Conservation (phyloP, 2,113 vertebrate genomes). For the Siniperca chuatsi region DNA sequence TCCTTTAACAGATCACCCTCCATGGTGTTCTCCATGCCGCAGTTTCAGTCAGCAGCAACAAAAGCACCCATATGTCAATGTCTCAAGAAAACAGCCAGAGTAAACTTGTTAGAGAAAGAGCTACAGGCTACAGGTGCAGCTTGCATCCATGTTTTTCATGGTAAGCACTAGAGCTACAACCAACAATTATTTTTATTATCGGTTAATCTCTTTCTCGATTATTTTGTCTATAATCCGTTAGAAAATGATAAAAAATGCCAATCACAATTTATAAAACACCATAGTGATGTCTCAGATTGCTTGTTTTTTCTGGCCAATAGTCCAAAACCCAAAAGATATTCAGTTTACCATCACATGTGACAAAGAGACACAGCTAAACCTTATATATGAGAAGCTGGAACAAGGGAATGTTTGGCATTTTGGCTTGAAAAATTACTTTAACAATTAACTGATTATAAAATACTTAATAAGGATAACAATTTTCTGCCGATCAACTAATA, state of each 20-base stretch:
- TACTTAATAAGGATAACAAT: too few species aligned
- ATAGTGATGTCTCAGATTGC: neutral
- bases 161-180: neutral
- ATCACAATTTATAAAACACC: neutral
- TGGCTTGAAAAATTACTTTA: too few species aligned
- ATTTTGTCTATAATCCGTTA: neutral
- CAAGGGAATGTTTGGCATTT: too few species aligned
- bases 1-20: neutral
- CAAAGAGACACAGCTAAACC: neutral
- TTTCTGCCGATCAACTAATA: too few species aligned
- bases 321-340: neutral
- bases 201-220: neutral
- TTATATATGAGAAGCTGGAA: neutral
- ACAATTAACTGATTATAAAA: too few species aligned
- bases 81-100: neutral
- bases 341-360: neutral
- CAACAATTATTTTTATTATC: neutral
- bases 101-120: neutral
- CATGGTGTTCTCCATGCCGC: neutral
- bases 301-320: neutral
- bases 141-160: neutral
- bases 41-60: conserved; percentile 2
- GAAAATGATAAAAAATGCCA: neutral
- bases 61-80: neutral
- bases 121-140: neutral